A percentile compares a stretch with the other conserved stretches of the same genome.
These are phyloP conservation scores for Halictus ligatus DNA, from an alignment of 2,888 invertebrate genomes.

Conservation along the genomic window DNA sequence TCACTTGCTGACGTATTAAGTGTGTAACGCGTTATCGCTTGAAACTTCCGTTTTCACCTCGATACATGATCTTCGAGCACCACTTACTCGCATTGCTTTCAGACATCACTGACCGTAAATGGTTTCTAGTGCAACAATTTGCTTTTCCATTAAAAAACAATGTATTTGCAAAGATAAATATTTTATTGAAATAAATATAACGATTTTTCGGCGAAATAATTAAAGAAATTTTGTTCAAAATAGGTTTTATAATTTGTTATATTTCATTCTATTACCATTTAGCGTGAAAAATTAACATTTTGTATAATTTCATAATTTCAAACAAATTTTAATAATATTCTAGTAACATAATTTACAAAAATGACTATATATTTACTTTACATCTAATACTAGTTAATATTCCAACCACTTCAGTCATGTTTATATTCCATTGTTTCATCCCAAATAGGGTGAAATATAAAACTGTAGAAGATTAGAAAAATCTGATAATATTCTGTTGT, in stretches of 20 bases:
- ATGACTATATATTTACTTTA: neutral
- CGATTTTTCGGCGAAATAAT: too few relatives aligned
- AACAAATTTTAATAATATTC: too few relatives aligned
- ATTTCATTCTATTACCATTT: too few relatives aligned
- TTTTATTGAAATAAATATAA: neutral
- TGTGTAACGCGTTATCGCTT: conserved; percentile 46
- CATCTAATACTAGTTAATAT: too few relatives aligned
- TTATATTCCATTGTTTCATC: too few relatives aligned
- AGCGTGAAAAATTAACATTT: neutral
- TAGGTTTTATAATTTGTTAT: too few relatives aligned
- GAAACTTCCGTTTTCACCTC: conserved; percentile 58
- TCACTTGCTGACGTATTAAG: conserved; percentile 54
- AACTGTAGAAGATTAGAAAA: too few relatives aligned
- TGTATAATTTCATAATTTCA: neutral
- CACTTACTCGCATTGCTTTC: neutral
- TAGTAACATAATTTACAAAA: too few relatives aligned
- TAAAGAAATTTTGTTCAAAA: too few relatives aligned
- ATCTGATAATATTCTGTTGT: too few relatives aligned
- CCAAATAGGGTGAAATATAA: too few relatives aligned
- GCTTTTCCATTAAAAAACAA: neutral
- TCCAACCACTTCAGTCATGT: too few relatives aligned
- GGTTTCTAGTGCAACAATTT: neutral
- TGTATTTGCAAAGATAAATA: neutral
- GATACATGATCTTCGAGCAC: conserved; percentile 38
- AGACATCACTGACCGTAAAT: neutral